Evolutionary conservation across 2,113 vertebrate genomes (phyloP).

Genomic region (Pleuronectes platessa): DNA sequence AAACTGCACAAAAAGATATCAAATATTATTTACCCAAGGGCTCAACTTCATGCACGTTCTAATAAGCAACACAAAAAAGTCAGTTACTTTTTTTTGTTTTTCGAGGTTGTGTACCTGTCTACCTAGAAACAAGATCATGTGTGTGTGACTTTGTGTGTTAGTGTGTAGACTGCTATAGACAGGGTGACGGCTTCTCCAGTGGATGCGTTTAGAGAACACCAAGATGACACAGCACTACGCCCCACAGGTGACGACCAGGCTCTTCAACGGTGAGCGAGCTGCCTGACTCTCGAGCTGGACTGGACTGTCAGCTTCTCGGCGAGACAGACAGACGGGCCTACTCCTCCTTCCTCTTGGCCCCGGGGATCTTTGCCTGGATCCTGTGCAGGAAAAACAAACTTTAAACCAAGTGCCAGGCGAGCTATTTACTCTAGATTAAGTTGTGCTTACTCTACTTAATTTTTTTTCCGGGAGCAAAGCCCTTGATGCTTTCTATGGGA

Average conservation of each 20-base stretch:
- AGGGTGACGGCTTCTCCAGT: conserved; percentile 77
- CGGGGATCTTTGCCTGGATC: conserved; percentile 98
- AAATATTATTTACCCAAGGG: conserved; percentile 89
- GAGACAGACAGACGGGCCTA: conserved; percentile 73
- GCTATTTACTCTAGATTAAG: conserved; percentile 15
- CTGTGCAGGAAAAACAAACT: conserved; percentile 72
- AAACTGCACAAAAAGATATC: conserved; percentile 85
- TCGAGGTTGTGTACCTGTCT: conserved; percentile 89
- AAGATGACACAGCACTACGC: conserved; percentile 85
- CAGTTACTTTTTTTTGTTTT: conserved; percentile 80
- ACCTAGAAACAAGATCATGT: conserved; percentile 75
- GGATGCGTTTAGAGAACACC: conserved; percentile 84
- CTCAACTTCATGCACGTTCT: conserved; percentile 97
- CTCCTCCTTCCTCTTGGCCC: conserved; percentile 95
- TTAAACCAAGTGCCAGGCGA: conserved; percentile 7
- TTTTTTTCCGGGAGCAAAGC: neutral
- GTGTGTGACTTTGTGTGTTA: conserved; percentile 67
- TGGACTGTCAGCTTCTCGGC: conserved; percentile 53
- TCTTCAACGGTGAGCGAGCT: conserved; percentile 77
- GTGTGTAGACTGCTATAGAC: conserved; percentile 77
- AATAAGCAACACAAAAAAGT: conserved; percentile 93
- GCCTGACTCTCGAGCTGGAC: conserved; percentile 65
- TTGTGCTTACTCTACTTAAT: neutral
- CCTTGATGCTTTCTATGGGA: neutral
- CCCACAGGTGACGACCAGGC: conserved; percentile 79